These are phyloP conservation scores for Ibidorhyncha struthersii DNA, from an alignment of 2,113 vertebrate species.

Conservation along the genomic window DNA sequence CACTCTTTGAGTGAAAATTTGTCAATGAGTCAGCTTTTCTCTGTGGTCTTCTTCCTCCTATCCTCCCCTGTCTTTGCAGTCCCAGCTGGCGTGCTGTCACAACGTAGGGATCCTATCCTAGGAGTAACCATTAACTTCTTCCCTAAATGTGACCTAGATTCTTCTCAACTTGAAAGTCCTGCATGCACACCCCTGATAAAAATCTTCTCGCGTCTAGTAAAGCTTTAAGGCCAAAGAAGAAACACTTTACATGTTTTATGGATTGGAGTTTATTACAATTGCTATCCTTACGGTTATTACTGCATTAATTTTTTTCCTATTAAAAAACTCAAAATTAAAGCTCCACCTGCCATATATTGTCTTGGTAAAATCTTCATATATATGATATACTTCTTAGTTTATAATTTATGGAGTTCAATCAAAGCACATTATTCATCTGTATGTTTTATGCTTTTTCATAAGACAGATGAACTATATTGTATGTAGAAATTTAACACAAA, in stretches of 20 bases:
- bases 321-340: background rate
- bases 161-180: background rate
- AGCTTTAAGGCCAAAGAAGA: background rate
- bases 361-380: background rate
- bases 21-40: background rate
- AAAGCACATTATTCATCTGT: background rate
- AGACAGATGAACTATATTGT: background rate
- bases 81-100: background rate
- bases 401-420: background rate
- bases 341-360: background rate
- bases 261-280: background rate
- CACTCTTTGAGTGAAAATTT: background rate
- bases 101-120: background rate
- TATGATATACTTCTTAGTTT: background rate
- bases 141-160: background rate
- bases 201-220: background rate
- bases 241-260: background rate
- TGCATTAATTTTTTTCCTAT: background rate
- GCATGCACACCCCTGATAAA: background rate
- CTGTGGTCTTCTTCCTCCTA: background rate
- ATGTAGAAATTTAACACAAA: background rate
- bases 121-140: background rate
- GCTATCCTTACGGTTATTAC: background rate
- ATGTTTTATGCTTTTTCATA: background rate
- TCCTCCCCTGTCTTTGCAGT: fast-evolving